Base-by-base conservation (phyloP, 1,140 invertebrate species). In the Neuroterus valhalla region DNA sequence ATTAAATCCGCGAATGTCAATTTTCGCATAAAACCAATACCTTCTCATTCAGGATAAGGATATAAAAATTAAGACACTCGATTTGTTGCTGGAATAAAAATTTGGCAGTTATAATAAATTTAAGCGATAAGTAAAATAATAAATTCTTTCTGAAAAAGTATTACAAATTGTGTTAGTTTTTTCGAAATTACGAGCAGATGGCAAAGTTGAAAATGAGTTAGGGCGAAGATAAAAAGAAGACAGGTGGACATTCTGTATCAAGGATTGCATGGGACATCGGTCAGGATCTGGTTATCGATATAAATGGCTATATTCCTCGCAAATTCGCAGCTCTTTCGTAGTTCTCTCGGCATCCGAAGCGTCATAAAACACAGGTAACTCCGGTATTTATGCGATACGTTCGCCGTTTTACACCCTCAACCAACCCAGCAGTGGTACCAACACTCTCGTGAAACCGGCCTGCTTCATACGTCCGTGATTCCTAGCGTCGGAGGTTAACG, bases 291-390 rank as follows among this genome's bases (percentile, higher is more conserved):
- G 77, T 82, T 88, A 84, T 87, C 87, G 86, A 88, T 88, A 87
- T 81, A 71, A 71, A 69, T 76, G 72, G 75, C 71, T 42, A 76
- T 77, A 81, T 85, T 75, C 79, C 80, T 76, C 55, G 71, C 72
- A 15, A 14, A 62, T 62, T 62, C 55, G 74, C 77, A 79, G 50
- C 72, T 81, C 79, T 81, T 81, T 68, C 80, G 76, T 80, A 79
- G 38, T 50, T 73, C 74, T 79, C 74, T 45, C 72, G 48, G 52
- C 66, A 71, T 72, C 48, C 75, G 75, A 78, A 81, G 82, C 81
- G 82, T 84, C 85, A 88, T 89, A 89, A 89, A 89, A 89, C 86
- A 89, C 82, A 85, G 86, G 86, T 89, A 89, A 89, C 85, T 82
- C 88, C 88, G 80, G 84, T 89, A 89, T 89, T 89, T 89, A 89